Evolutionary conservation across 2,113 vertebrate species (phyloP).

Genomic region (Phaethon lepturus): DNA sequence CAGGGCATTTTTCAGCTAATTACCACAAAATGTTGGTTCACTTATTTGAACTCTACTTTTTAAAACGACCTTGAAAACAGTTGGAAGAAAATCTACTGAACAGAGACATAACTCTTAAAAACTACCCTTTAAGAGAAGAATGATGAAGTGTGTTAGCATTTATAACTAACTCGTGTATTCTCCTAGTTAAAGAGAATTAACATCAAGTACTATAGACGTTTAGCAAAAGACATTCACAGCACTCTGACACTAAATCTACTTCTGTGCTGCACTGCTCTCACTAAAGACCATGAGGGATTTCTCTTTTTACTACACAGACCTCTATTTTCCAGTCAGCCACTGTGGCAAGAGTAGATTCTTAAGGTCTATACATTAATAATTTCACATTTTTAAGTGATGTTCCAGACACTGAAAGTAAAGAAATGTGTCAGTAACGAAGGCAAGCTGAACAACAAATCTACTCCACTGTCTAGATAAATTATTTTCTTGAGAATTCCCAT

Average conservation of each 20-base stretch:
- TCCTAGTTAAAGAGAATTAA: neutral
- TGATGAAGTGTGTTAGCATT: neutral
- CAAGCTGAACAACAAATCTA: neutral
- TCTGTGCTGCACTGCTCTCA: neutral
- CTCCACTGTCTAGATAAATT: neutral
- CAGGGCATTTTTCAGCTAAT: neutral
- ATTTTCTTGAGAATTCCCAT: neutral
- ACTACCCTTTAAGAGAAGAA: neutral
- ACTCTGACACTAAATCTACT: neutral
- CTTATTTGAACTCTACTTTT: neutral
- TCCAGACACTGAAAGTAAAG: neutral
- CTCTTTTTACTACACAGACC: neutral
- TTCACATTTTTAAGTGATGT: neutral
- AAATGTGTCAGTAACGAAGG: neutral
- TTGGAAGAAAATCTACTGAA: neutral
- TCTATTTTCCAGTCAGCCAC: neutral
- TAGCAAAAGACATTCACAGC: neutral
- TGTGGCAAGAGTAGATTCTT: neutral
- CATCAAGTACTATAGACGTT: neutral
- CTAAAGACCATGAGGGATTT: neutral
- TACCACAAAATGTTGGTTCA: neutral
- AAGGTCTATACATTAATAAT: neutral
- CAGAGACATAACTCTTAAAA: neutral
- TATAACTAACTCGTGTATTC: neutral
- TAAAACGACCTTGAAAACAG: neutral